Evolutionary conservation across 2,797 vertebrate species (phyloP), one percentile per base, ranked within the genome.

Genomic region (Graptemys geographica): DNA sequence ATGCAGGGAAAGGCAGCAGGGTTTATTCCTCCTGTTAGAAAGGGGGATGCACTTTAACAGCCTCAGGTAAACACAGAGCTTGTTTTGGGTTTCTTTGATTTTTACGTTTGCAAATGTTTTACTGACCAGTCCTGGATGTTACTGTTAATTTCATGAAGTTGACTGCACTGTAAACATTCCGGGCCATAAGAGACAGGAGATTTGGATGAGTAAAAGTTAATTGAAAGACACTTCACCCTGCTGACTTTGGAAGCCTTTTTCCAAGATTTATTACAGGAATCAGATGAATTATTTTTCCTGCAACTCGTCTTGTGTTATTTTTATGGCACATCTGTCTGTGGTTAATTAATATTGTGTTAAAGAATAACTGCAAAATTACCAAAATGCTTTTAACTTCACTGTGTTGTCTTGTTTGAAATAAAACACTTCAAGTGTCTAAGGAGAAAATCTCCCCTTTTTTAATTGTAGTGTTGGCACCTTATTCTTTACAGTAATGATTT

Each of bases 71-170:
- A 44, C 31, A 1, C 1, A 16, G 56, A 18, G 21, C 21, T 6
- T 0, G 3, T 72, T 72, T 41, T 11, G n/a, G n/a, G 16, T 19
- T 37, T 19, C 4, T 19, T 9, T 23, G 51, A 28, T 19, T 44
- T 27, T 76, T 28, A 25, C 19, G 23, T 49, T 10, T 47, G 83
- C 65, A 21, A 3, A 0, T 6, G 2, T 81, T 87, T 51, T 55
- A 76, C 80, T 49, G 59, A 4, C 15, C 7, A 2, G 19, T 51
- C 81, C 82, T 81, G 8, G 78, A 12, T 83, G 3, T 49, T 79
- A 57, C 0, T 4, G 83, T 5, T 72, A 81, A 11, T 13, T 33
- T 37, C 56, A 2, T 28, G 11, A 27, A 11, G 78, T 1, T 1
- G 6, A 80, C 51, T n/a, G 83, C 62, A 8, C 87, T 33, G 21